Evolutionary conservation across 2,113 vertebrate genomes (phyloP), one percentile per base, ranked within the genome.

Genomic region (Mustela lutreola): DNA sequence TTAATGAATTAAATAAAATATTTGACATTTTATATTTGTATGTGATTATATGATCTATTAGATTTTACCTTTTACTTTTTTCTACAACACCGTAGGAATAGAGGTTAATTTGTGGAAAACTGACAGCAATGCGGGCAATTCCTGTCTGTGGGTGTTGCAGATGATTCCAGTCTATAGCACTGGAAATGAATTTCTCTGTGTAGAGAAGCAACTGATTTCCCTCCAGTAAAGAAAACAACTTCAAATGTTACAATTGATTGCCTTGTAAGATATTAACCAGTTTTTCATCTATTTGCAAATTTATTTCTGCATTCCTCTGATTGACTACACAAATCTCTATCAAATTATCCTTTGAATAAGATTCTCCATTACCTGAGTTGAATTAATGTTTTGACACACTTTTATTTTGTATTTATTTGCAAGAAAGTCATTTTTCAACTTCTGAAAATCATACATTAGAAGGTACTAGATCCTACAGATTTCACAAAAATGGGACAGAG

Each of bases 21-120:
- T 76, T 56, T 67, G 42, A 86, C 45, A 75, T 87, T 94, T 94
- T 76, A 76, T 91, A 91, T 75, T 91, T 89, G 79, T 79, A 90
- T 0, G 28, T 79, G 42, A 70, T 63, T 83, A 60, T 24, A 93
- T 73, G 19, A 19, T 92, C 67, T 80, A 42, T 87, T 78, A 62
- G 79, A 36, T n/a, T 73, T 90, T 78, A 70, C 48, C 53, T 87
- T 95, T 97, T 50, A 86, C 79, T 80, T 50, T 89, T 63, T 89
- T 97, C 60, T 70, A 83, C n/a, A 94, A 48, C 50, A 67, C 58
- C 63, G 10, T 75, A 42, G 81, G 56, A 80, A 42, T 5, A 56
- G 65, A 93, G 45, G 75, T 85, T 93, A 85, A 83, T 89, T 79
- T 92, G 93, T 87, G 62, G 58, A 70, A 83, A 82, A 87, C 67